These are phyloP conservation scores for Ammodytes dubius DNA, from an alignment of 2,113 vertebrate genomes.

Conservation along the genomic window DNA sequence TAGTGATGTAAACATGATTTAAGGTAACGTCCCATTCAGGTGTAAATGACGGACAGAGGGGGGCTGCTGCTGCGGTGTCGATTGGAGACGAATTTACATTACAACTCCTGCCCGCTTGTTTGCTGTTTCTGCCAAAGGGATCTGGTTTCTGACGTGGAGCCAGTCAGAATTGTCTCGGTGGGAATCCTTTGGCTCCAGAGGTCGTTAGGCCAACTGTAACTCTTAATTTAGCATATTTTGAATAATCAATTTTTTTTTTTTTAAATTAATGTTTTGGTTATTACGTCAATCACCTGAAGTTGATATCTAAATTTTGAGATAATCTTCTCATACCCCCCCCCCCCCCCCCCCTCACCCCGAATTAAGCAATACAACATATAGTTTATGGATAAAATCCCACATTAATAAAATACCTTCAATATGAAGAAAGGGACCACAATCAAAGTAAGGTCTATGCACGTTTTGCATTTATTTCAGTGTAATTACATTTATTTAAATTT, in stretches of 20 bases:
- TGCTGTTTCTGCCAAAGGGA: constrained; percentile 40
- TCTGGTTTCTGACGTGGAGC: constrained; percentile 51
- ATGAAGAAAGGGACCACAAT: no score
- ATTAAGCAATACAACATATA: not conserved
- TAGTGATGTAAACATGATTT: constrained; percentile 72
- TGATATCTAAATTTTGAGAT: not conserved
- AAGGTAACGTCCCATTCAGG: constrained; percentile 73
- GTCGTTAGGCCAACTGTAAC: constrained; percentile 17
- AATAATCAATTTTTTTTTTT: no score
- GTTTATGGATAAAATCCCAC: not conserved
- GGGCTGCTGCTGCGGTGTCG: constrained; percentile 39
- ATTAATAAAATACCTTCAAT: not conserved
- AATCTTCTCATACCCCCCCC: not conserved
- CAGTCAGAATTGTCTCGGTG: constrained; percentile 20
- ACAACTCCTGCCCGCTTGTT: constrained; percentile 42
- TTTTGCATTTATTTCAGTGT: not conserved
- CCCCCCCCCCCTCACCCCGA: no score
- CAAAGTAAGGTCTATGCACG: not conserved
- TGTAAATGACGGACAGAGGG: constrained; percentile 69
- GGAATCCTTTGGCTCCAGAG: constrained; percentile 28
- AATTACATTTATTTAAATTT: no score
- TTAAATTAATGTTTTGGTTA: not conserved
- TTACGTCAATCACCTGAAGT: not conserved
- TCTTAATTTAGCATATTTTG: not conserved
- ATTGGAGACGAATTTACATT: constrained; percentile 70